These are phyloP conservation scores for Rhynchopsitta pachyrhyncha DNA, from an alignment of 2,113 vertebrate genomes.

Conservation along the genomic window DNA sequence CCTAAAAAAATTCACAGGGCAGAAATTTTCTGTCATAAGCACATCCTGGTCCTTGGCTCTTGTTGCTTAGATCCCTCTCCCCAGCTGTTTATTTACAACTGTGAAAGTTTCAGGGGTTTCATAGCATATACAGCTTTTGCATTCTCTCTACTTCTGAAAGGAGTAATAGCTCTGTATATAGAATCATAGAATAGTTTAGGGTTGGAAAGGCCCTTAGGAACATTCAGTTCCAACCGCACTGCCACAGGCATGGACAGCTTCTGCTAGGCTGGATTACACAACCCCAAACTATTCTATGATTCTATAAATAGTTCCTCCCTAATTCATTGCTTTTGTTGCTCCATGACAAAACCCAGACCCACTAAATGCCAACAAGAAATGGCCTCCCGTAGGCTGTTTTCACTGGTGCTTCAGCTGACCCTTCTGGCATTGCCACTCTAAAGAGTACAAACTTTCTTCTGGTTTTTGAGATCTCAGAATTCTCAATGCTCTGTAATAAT, in stretches of 20 bases:
- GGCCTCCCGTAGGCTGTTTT: not conserved
- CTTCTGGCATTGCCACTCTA: not conserved
- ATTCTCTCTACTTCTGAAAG: not conserved
- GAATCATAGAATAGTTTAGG: not conserved
- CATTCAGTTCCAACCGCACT: not conserved
- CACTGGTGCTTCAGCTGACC: not conserved
- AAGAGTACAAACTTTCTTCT: not conserved
- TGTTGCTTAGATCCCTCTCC: not conserved
- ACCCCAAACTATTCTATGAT: not conserved
- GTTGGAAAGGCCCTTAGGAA: not conserved
- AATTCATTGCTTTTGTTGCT: not conserved
- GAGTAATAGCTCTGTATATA: not conserved
- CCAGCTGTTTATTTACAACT: not conserved
- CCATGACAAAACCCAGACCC: not conserved
- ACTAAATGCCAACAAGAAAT: not conserved
- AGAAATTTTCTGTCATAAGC: not conserved
- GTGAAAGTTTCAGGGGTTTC: not conserved
- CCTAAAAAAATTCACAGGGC: not conserved
- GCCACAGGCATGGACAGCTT: not conserved
- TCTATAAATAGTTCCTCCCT: not conserved
- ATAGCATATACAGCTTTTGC: not conserved
- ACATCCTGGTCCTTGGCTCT: rapidly evolving
- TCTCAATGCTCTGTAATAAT: not conserved
- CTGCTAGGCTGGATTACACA: not conserved
- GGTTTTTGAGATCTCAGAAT: not conserved